Conservation (phyloP, 2,888 invertebrate genomes). For the Caenorhabditis sp. region DNA sequence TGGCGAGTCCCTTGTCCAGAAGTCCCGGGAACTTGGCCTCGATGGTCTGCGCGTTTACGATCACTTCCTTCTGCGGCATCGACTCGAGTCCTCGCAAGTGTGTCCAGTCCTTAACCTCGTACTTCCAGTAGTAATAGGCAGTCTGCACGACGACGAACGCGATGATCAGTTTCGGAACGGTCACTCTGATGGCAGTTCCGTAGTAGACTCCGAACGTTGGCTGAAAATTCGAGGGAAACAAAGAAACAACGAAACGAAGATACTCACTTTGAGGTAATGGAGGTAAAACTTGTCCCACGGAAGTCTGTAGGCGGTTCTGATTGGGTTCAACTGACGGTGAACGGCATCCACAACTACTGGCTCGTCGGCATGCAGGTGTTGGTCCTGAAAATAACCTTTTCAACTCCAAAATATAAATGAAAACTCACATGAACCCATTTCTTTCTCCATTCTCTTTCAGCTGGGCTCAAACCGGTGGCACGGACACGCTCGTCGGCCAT, state of each 20-base stretch:
- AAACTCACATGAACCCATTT: constrained; percentile 67
- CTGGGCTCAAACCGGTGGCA: constrained; percentile 73
- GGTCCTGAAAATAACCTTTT: constrained; percentile 66
- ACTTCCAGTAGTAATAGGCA: constrained; percentile 77
- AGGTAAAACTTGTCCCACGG: constrained; percentile 78
- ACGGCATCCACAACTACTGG: constrained; percentile 78
- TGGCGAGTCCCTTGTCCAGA: constrained; percentile 60
- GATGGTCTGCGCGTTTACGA: constrained; percentile 60
- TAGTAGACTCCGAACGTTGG: constrained; percentile 77
- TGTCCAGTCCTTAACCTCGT: constrained; percentile 76
- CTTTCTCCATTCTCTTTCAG: constrained; percentile 78
- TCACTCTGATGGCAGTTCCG: constrained; percentile 72
- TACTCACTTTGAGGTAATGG: constrained; percentile 69
- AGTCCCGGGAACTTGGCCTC: constrained; percentile 71
- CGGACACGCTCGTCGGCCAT: constrained; percentile 76
- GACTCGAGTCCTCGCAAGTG: constrained; percentile 72
- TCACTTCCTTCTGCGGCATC: constrained; percentile 68
- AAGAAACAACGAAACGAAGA: no score
- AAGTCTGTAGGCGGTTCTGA: constrained; percentile 75
- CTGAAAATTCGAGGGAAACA: no score
- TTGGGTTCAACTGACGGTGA: constrained; percentile 77
- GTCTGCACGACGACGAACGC: constrained; percentile 66
- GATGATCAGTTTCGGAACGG: constrained; percentile 74
- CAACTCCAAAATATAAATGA: background rate
- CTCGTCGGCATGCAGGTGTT: constrained; percentile 79